A percentile compares a stretch with the other conserved stretches of the same genome.
These are phyloP conservation scores for Sinocyclocheilus rhinocerous DNA, from an alignment of 2,113 vertebrate genomes.

Conservation along the genomic window DNA sequence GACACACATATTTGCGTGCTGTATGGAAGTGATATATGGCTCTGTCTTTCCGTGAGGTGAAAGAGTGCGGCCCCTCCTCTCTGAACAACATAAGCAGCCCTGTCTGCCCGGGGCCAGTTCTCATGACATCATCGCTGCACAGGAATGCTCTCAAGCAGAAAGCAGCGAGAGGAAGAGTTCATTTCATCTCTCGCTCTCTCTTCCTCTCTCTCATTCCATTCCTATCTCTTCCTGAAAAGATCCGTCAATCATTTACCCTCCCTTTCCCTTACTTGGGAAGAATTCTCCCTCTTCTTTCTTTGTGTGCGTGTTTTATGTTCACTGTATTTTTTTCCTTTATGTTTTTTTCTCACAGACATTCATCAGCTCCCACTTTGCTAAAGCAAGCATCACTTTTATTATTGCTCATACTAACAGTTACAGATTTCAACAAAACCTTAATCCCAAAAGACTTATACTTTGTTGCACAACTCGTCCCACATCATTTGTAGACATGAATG, in stretches of 20 bases:
- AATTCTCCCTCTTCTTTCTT: slow-evolving; percentile 12
- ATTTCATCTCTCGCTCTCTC: slow-evolving; percentile 46
- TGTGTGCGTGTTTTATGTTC: slow-evolving; percentile 35
- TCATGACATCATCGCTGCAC: slow-evolving; percentile 83
- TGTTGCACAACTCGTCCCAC: not conserved
- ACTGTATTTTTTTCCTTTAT: slow-evolving; percentile 25
- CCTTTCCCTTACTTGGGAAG: slow-evolving; percentile 43
- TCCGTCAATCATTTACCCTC: slow-evolving; percentile 51
- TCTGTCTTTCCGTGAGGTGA: slow-evolving; percentile 40
- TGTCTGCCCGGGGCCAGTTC: slow-evolving; percentile 75
- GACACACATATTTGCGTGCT: slow-evolving; percentile 27
- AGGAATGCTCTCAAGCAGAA: slow-evolving; percentile 80
- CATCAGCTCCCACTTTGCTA: not conserved
- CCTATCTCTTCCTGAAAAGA: slow-evolving; percentile 51
- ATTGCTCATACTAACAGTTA: not conserved
- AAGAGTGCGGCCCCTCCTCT: slow-evolving; percentile 37
- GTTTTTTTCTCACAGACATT: not conserved
- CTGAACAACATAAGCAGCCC: slow-evolving; percentile 79
- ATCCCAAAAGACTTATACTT: not conserved
- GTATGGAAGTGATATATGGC: slow-evolving; percentile 51
- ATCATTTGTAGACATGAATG: not conserved
- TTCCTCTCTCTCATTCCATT: slow-evolving; percentile 39
- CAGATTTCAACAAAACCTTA: not conserved
- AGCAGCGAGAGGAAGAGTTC: slow-evolving; percentile 50
- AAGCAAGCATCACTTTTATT: slow-evolving; percentile 6